Percentiles rank a stretch among this genome's conserved stretches.
These are phyloP conservation scores for Mastigias papua DNA, from an alignment of 30 jellyfish, hydroid and myxozoan species.

Conservation along the genomic window DNA sequence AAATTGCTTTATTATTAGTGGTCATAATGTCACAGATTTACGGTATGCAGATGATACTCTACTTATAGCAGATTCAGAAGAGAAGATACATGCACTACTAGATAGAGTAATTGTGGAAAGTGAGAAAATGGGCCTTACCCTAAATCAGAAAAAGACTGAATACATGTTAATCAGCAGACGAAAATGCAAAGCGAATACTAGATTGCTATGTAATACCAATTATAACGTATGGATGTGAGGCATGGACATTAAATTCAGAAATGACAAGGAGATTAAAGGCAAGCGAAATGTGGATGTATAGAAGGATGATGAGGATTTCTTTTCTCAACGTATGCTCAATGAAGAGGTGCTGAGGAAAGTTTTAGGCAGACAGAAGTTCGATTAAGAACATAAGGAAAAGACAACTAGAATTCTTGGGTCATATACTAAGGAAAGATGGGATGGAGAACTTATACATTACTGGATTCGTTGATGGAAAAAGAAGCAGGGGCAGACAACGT, in stretches of 20 bases:
- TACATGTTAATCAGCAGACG: constrained; percentile 16
- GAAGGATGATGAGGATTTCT: constrained; percentile 32
- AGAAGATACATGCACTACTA: constrained; percentile 16
- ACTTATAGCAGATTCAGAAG: constrained; percentile 31
- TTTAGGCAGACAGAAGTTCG: constrained; percentile 10
- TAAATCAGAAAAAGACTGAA: constrained; percentile 16
- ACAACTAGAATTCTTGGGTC: constrained; percentile 20
- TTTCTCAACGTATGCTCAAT: neutral
- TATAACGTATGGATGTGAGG: constrained; percentile 11
- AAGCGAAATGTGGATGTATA: neutral
- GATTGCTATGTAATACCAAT: constrained; percentile 15
- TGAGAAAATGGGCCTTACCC: constrained; percentile 11
- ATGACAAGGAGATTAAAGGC: constrained; percentile 2
- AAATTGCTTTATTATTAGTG: constrained; percentile 2
- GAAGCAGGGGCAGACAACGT: constrained; percentile 22
- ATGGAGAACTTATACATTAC: constrained; percentile 19
- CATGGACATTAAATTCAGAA: neutral
- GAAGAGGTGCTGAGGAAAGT: constrained; percentile 8
- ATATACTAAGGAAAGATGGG: constrained; percentile 14
- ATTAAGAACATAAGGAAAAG: constrained; percentile 21
- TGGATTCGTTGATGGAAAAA: neutral
- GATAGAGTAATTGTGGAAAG: constrained; percentile 31
- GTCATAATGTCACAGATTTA: constrained; percentile 1
- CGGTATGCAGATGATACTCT: constrained; percentile 47
- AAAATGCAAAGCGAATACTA: neutral